Conservation (phyloP, 2,888 invertebrate species). For the Dorcus hopei region DNA sequence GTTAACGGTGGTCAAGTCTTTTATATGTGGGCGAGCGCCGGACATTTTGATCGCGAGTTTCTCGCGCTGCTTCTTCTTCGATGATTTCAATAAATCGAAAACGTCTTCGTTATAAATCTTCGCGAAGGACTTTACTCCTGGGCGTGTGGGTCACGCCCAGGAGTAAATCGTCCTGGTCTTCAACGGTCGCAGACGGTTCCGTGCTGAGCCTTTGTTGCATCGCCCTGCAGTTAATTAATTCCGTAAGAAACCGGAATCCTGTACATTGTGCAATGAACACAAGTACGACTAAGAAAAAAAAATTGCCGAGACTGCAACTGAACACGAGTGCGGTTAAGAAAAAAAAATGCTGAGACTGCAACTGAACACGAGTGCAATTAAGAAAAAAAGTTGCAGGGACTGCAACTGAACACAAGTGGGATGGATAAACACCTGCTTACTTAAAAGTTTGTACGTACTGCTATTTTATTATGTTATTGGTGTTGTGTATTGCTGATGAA, state of each 20-base stretch:
- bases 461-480: not conserved
- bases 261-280: too few species aligned
- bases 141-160: too few species aligned
- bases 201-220: constrained; percentile 21
- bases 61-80: constrained; percentile 43
- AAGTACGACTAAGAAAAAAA: too few species aligned
- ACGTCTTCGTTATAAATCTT: constrained; percentile 90
- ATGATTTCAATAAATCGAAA: constrained; percentile 69
- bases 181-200: constrained; percentile 16
- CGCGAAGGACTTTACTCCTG: constrained; percentile 78
- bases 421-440: constrained; percentile 5
- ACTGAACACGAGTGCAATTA: too few species aligned
- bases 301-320: too few species aligned
- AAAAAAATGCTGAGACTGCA: too few species aligned
- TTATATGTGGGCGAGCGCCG: constrained; percentile 35
- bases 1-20: constrained; percentile 50
- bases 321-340: too few species aligned
- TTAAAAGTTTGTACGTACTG: constrained; percentile 30
- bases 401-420: not conserved
- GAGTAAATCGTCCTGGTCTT: constrained; percentile 1
- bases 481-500: too few species aligned
- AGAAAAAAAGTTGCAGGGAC: too few species aligned
- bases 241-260: too few species aligned
- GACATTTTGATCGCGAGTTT: constrained; percentile 57
- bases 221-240: not conserved